Conservation (phyloP, 2,888 invertebrate species). For the Rhabditoides inermis region DNA sequence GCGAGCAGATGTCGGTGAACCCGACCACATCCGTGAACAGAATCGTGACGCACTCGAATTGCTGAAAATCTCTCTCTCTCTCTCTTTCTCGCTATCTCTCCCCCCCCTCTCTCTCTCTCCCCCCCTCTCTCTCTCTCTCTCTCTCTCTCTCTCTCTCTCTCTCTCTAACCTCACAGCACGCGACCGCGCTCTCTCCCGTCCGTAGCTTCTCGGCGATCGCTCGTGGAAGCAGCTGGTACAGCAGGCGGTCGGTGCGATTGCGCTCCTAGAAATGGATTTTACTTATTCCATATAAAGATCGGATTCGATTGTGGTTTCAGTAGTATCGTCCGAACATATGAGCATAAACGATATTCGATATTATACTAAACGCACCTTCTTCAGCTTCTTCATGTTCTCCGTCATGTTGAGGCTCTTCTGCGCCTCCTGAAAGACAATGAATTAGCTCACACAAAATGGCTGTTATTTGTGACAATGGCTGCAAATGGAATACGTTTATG, state of each 20-base stretch:
- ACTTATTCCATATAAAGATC: too few species aligned
- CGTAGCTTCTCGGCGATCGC: constrained; percentile 86
- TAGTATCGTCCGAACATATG: too few species aligned
- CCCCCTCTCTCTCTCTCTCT: neutral
- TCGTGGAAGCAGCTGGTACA: constrained; percentile 98
- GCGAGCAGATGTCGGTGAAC: constrained; percentile 90
- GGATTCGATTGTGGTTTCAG: too few species aligned
- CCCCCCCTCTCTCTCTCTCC: neutral
- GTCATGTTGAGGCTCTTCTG: constrained; percentile 90
- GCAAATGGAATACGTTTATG: neutral
- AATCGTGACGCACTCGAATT: constrained; percentile 89
- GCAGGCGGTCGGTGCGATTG: constrained; percentile 82
- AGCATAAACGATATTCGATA: too few species aligned
- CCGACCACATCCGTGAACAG: constrained; percentile 95
- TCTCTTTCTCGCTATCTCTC: constrained; percentile 68
- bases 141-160: neutral
- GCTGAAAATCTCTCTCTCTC: constrained; percentile 65
- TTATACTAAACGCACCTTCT: too few species aligned
- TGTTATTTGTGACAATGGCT: neutral
- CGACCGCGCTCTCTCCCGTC: constrained; percentile 87
- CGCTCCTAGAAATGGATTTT: too few species aligned
- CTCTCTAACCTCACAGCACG: constrained; percentile 78
- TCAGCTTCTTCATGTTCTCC: constrained; percentile 87
- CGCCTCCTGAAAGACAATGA: constrained; percentile 74
- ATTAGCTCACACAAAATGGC: neutral